Percentiles rank a stretch among this genome's conserved stretches.
Conservation (phyloP, 2,888 invertebrate genomes). For the Acleris holmiana region DNA sequence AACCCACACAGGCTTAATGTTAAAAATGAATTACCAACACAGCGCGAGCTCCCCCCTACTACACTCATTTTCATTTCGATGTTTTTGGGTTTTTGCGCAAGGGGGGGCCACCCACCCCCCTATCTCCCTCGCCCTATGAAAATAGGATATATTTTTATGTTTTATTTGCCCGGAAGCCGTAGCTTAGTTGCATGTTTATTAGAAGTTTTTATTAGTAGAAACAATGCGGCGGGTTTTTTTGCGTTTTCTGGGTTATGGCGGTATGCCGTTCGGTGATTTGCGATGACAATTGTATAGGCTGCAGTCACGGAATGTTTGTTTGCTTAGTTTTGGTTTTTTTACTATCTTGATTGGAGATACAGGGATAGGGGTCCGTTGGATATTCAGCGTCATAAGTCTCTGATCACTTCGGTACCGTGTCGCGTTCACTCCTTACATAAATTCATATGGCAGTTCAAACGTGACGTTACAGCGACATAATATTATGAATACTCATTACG, state of each 20-base stretch:
- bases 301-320: conserved; percentile 72
- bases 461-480: no score
- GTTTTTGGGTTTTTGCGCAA: conserved; percentile 85
- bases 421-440: no score
- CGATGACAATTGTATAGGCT: conserved; percentile 64
- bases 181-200: conserved; percentile 85
- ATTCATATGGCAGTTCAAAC: no score
- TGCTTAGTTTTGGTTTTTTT: conserved; percentile 39
- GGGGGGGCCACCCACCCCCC: conserved; percentile 57
- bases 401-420: no score
- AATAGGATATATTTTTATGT: conserved; percentile 85
- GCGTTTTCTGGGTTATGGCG: conserved; percentile 52
- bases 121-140: conserved; percentile 79
- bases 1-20: conserved; percentile 83
- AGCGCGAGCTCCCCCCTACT: conserved; percentile 70
- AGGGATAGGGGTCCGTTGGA: background rate
- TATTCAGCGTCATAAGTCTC: no score
- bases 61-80: conserved; percentile 85
- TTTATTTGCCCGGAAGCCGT: conserved; percentile 84
- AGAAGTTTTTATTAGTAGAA: conserved; percentile 84
- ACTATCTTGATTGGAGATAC: conserved; percentile 35
- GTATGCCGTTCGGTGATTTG: conserved; percentile 60
- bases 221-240: conserved; percentile 65
- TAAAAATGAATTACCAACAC: conserved; percentile 85
- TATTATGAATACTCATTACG: no score